Evolutionary conservation across 2,797 vertebrate species (phyloP).

Genomic region (Notolabrus celidotus): DNA sequence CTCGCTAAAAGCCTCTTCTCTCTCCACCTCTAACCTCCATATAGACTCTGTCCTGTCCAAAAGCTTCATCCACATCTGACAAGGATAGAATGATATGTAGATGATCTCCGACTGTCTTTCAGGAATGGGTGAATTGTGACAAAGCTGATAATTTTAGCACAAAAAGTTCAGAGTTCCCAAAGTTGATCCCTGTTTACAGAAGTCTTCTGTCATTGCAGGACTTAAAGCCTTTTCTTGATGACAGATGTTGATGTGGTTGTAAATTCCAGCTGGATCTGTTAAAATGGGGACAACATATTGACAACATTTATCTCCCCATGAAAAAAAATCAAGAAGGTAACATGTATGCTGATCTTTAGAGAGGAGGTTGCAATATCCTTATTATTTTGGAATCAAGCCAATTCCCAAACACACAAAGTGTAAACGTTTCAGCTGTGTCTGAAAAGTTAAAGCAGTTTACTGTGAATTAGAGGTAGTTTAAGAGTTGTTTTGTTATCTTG

Average conservation of each 20-base stretch:
- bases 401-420: too few relatives aligned
- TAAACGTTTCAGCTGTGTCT: constrained; percentile 31
- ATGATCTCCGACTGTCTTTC: not conserved
- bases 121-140: not conserved
- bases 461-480: constrained; percentile 22
- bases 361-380: too few relatives aligned
- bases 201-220: not conserved
- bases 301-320: not conserved
- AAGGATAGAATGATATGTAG: not conserved
- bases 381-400: too few relatives aligned
- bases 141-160: not conserved
- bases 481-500: constrained; percentile 11
- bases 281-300: not conserved
- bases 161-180: too few relatives aligned
- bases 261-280: not conserved
- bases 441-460: constrained; percentile 41
- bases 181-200: too few relatives aligned
- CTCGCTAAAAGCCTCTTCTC: constrained; percentile 31
- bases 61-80: not conserved
- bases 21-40: not conserved
- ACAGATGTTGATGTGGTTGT: not conserved
- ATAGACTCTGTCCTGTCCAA: not conserved
- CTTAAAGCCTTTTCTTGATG: not conserved
- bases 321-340: not conserved
- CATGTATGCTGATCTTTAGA: constrained; percentile 5